Base-by-base conservation (phyloP, 2,797 vertebrate species). In the Pagetopsis macropterus region DNA sequence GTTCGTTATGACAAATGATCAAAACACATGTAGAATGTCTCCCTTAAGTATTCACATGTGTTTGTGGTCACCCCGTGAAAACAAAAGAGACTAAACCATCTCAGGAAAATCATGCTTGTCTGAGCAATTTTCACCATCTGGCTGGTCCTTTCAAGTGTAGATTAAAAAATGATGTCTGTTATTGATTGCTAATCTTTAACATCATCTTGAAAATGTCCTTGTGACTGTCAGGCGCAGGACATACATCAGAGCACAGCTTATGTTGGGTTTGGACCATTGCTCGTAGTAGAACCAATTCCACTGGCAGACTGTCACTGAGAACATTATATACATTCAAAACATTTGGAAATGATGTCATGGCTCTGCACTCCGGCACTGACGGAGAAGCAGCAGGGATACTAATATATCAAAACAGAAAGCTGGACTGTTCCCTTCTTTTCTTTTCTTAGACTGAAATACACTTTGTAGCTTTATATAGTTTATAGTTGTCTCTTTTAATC, bases 161-260 rank as follows among this genome's bases (percentile, higher is more conserved):
- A 58, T 65, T 78, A 65, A 90, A 86, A 81, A 82, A 83, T 61
- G 19, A 46, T 55, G 84, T 82, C 81, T 83, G 82, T 82, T 84
- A 90, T 86, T 90, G 85, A 89, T 89, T 84, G 75, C 67, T 86
- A 81, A 91, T 88, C 79, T 81, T 65, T 75, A 84, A 74, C 68
- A 73, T 85, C 60, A 70, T 88, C 75, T 75, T 58, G 72, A 83
- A 77, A 83, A 85, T 60, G 72, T 71, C 62, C 65, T 75, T 3
- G 10, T 61, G 69, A 74, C 75, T 81, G 80, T 62, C 82, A 76
- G 54, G 64, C 61, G 11, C 17, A 76, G 62, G 72, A 78, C 66
- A 6, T 21, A 70, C 72, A 80, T 90, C 71, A 85, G 72, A 87
- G 78, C 49, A 9, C 43, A 41, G 78, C 58, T 84, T 66, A 57